A percentile compares a stretch with the other conserved stretches of the same genome.
Conservation (phyloP, 2,797 vertebrate genomes). For the Orientallactaga sibirica region DNA sequence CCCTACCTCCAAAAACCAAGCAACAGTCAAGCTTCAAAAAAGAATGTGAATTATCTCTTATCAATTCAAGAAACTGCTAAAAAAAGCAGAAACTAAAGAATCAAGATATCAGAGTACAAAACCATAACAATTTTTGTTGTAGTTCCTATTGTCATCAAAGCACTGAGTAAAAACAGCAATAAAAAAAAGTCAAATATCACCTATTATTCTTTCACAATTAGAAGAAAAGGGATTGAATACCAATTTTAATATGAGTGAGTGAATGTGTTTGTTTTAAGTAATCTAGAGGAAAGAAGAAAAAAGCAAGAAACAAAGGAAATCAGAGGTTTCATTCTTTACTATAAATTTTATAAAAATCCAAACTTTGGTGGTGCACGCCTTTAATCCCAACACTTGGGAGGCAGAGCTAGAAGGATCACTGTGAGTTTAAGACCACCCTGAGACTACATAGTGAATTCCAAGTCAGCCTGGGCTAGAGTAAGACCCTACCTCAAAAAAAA, state of each 20-base stretch:
- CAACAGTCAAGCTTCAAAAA: background rate
- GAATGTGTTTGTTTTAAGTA: background rate
- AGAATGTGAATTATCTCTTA: background rate
- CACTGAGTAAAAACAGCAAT: constrained; percentile 18
- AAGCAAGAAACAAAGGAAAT: constrained; percentile 48
- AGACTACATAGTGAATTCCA: no score
- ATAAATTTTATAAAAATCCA: constrained; percentile 48
- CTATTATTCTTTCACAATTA: constrained; percentile 40
- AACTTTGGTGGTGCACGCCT: background rate
- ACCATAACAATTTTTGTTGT: constrained; percentile 4
- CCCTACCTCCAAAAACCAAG: no score
- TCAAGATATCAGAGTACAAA: background rate
- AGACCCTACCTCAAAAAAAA: no score
- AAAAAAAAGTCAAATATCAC: constrained; percentile 40
- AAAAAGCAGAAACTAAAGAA: constrained; percentile 53
- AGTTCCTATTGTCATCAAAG: constrained; percentile 36
- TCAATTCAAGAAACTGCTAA: background rate
- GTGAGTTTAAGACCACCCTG: no score
- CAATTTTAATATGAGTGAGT: background rate
- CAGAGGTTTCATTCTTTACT: constrained; percentile 53
- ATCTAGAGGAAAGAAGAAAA: constrained; percentile 9
- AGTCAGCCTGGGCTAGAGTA: no score
- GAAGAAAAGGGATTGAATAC: constrained; percentile 30
- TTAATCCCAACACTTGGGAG: no score
- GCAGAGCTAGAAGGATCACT: no score